Base-by-base conservation (phyloP, 2,888 invertebrate species). In the Tholera decimalis region DNA sequence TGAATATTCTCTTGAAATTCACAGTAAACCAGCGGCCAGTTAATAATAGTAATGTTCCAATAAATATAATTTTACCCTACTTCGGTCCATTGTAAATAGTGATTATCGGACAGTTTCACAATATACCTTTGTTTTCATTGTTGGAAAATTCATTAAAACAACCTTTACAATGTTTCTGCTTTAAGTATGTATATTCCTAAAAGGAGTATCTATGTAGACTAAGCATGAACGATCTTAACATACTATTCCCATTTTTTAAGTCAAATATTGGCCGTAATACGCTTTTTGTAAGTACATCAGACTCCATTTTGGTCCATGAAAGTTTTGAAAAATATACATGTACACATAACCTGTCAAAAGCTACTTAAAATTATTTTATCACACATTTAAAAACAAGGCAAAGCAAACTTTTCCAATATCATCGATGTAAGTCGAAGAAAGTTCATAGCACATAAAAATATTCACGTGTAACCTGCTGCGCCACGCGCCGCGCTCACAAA, bases 391-490 rank as follows among this genome's bases (percentile, higher is more conserved):
- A 73, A 20, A 55, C 47, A 60, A 58, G 50, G 43, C 46, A 57
- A 61, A 41, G 46, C 41, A 69, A 77, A 81, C 55, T 80, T 79
- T 76, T 54, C 58, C 73, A 78, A 80, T 80, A 76, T 67, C 55
- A 69, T 60, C 75, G 69, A 72, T 75, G 75, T 58, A 59, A 78
- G 49, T 46, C 55, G 58, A 77, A 74, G 64, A 69, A 77, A 76
- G 58, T 79, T 63, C 54, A 67, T 49, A 66, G 76, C 54, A 70
- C 55, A 79, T 80, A 71, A 80, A 77, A 77, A 80, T 73, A 79
- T 78, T 75, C 72, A 65, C 65, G 66, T 73, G 66, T 72, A 57
- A 53, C 65, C 72, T 43, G 47, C 54, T 57, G 55, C 61, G 65
- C 20, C 60, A 55, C 46, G 47, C 47, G 22, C 13, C 43, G 28